These are phyloP conservation scores for Agonum fuliginosum DNA, from an alignment of 2,888 invertebrate species.

Conservation along the genomic window DNA sequence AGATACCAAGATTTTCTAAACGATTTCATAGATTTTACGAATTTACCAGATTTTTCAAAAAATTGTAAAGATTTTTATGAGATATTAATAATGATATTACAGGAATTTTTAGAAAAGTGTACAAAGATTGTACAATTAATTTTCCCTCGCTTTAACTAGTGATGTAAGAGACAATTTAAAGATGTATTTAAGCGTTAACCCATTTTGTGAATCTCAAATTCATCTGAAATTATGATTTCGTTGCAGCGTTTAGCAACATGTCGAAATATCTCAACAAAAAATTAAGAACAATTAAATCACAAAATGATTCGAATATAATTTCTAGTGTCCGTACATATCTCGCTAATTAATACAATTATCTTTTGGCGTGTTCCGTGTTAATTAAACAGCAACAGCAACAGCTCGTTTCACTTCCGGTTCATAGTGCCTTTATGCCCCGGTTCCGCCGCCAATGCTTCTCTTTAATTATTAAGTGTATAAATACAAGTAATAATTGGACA, in stretches of 20 bases:
- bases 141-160: too few species aligned
- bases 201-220: too few species aligned
- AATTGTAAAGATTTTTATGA: too few species aligned
- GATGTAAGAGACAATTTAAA: too few species aligned
- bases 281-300: neutral
- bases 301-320: neutral
- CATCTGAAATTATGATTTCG: too few species aligned
- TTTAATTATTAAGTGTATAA: conserved; percentile 32
- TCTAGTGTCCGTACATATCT: neutral
- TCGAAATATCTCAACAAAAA: neutral
- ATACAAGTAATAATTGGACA: conserved; percentile 48
- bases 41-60: too few species aligned
- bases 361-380: conserved; percentile 43
- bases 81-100: too few species aligned
- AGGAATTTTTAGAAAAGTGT: too few species aligned
- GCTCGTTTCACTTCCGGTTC: conserved; percentile 42
- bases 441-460: conserved; percentile 35
- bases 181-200: too few species aligned
- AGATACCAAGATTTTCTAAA: too few species aligned
- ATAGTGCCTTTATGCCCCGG: conserved; percentile 23
- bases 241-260: neutral
- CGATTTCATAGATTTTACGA: too few species aligned
- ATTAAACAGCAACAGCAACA: conserved; percentile 27
- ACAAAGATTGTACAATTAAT: too few species aligned
- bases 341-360: conserved; percentile 44